These are phyloP conservation scores for Trachythela sp. DNA, from an alignment of 64 coral and sea anemone genomes.

Conservation along the genomic window DNA sequence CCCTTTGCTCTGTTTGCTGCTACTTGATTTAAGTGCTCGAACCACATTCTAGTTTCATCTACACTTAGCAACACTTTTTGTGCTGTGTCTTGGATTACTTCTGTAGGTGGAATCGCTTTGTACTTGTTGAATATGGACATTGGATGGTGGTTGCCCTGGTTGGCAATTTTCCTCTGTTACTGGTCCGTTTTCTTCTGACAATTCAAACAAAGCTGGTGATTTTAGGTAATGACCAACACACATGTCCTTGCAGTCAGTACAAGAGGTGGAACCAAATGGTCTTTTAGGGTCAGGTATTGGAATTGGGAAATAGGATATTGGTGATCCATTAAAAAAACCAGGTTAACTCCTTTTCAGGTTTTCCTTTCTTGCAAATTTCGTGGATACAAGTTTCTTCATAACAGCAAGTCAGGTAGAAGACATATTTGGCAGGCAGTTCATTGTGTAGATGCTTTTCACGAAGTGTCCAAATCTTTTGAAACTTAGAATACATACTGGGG, in stretches of 20 bases:
- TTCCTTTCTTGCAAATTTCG: constrained; percentile 28
- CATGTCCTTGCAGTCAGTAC: constrained; percentile 2
- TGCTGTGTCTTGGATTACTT: constrained; percentile 16
- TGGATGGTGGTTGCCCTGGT: constrained; percentile 19
- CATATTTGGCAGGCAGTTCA: constrained; percentile 38
- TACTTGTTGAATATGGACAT: constrained; percentile 11
- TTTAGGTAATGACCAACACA: constrained; percentile 56
- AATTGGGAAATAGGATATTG: constrained; percentile 23
- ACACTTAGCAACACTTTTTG: constrained; percentile 38
- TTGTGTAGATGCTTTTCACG: constrained; percentile 10
- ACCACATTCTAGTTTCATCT: constrained; percentile 50
- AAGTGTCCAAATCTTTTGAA: constrained; percentile 31
- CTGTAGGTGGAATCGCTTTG: constrained; percentile 23
- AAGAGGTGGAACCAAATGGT: background rate
- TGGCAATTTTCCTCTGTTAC: background rate
- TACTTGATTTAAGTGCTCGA: constrained; percentile 50
- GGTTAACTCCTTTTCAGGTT: background rate
- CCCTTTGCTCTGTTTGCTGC: background rate
- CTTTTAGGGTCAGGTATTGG: constrained; percentile 28
- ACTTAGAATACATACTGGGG: background rate
- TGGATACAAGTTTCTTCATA: constrained; percentile 40
- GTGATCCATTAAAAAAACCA: constrained; percentile 47
- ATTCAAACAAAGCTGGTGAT: constrained; percentile 6
- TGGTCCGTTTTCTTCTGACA: background rate
- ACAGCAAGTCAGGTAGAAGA: constrained; percentile 41